Evolutionary conservation across 2,797 vertebrate species (phyloP).

Genomic region (Anabas testudineus): DNA sequence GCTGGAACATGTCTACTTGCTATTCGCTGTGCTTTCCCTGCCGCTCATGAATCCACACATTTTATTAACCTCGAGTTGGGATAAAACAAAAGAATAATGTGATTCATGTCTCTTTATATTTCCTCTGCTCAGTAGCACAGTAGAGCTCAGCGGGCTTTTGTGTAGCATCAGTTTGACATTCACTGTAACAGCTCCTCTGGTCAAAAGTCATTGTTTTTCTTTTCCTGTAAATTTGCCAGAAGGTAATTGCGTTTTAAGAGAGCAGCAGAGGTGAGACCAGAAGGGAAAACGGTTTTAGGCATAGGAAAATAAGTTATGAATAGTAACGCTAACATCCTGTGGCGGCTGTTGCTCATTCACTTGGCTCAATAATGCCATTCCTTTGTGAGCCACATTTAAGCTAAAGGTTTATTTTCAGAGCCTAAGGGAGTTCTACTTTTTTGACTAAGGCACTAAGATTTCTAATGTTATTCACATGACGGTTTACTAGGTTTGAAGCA

Average conservation of each 20-base stretch:
- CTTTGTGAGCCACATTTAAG: conserved; percentile 81
- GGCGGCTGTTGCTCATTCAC: conserved; percentile 80
- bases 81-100: conserved; percentile 73
- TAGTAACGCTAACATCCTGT: conserved; percentile 81
- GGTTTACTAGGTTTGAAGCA: conserved; percentile 68
- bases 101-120: conserved; percentile 73
- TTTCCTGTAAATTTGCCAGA: conserved; percentile 78
- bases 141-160: conserved; percentile 57
- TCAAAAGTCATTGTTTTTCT: conserved; percentile 80
- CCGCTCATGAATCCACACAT: conserved; percentile 60
- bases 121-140: conserved; percentile 58
- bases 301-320: conserved; percentile 82
- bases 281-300: conserved; percentile 76
- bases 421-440: conserved; percentile 67
- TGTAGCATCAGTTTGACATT: conserved; percentile 69
- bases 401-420: conserved; percentile 80
- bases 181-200: conserved; percentile 70
- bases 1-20: conserved; percentile 70
- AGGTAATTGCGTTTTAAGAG: conserved; percentile 81
- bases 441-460: conserved; percentile 64
- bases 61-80: conserved; percentile 69
- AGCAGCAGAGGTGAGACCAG: conserved; percentile 78
- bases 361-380: conserved; percentile 80
- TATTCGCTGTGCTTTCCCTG: conserved; percentile 54
- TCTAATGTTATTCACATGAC: conserved; percentile 75